Conservation (phyloP, 2,888 invertebrate genomes). For the Julus scandinavius region DNA sequence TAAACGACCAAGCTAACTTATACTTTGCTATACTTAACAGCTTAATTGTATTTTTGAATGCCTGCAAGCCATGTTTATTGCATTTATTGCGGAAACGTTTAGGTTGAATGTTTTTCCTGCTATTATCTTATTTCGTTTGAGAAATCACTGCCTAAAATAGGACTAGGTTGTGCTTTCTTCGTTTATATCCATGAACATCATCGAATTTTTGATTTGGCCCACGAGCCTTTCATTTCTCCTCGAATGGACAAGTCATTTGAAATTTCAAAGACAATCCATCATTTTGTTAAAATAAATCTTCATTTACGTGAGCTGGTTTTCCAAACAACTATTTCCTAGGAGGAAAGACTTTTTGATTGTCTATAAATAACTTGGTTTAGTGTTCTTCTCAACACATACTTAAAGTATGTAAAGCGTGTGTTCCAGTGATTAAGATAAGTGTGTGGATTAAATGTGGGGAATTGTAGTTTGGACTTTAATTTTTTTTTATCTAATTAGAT, state of each 20-base stretch:
- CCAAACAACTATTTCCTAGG: neutral
- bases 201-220: neutral
- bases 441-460: too few species aligned
- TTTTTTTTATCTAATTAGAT: too few species aligned
- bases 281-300: neutral
- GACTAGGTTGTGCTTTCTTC: neutral
- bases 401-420: neutral
- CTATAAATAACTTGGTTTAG: neutral
- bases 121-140: conserved; percentile 35
- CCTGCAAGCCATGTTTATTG: conserved; percentile 6
- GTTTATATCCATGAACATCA: neutral
- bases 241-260: neutral
- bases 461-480: too few species aligned
- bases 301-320: neutral
- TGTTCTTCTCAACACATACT: neutral
- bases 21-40: conserved; percentile 31
- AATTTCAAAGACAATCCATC: conserved; percentile 9
- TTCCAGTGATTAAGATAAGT: neutral
- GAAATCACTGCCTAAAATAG: neutral
- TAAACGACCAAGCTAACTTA: conserved; percentile 17
- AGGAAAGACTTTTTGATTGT: neutral
- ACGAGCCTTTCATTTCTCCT: neutral
- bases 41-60: conserved; percentile 44
- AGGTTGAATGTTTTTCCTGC: conserved; percentile 9
- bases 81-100: conserved; percentile 45